Conservation (phyloP, 2,888 invertebrate species). For the Tortricodes alternella region DNA sequence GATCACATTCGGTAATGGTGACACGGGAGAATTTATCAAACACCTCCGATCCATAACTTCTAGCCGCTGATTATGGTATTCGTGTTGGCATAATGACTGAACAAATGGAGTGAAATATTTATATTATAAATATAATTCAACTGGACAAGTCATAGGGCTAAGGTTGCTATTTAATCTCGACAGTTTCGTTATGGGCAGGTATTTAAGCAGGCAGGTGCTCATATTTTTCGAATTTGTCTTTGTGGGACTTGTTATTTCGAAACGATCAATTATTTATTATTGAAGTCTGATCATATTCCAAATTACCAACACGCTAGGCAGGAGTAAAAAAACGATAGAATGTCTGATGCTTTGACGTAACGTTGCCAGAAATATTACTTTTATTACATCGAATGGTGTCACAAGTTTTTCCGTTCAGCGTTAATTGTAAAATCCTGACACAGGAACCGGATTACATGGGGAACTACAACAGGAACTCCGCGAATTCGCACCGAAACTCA, state of each 20-base stretch:
- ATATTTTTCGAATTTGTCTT: not conserved
- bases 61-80: slow-evolving; percentile 69
- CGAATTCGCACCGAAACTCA: slow-evolving; percentile 44
- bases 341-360: too few species aligned
- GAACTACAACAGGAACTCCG: slow-evolving; percentile 19
- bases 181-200: slow-evolving; percentile 8
- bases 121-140: slow-evolving; percentile 31
- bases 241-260: not conserved
- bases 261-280: not conserved
- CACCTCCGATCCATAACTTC: slow-evolving; percentile 77
- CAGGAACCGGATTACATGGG: not conserved
- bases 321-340: too few species aligned
- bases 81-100: slow-evolving; percentile 76
- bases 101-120: slow-evolving; percentile 65
- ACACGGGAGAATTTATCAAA: slow-evolving; percentile 75
- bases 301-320: not conserved
- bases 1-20: slow-evolving; percentile 78
- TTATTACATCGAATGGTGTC: too few species aligned
- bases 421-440: not conserved
- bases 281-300: not conserved
- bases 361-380: too few species aligned
- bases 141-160: slow-evolving; percentile 24
- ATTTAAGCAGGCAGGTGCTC: not conserved
- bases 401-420: too few species aligned
- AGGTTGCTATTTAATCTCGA: slow-evolving; percentile 24